Base-by-base conservation (phyloP, 2,888 invertebrate genomes). In the Nowickia ferox region DNA sequence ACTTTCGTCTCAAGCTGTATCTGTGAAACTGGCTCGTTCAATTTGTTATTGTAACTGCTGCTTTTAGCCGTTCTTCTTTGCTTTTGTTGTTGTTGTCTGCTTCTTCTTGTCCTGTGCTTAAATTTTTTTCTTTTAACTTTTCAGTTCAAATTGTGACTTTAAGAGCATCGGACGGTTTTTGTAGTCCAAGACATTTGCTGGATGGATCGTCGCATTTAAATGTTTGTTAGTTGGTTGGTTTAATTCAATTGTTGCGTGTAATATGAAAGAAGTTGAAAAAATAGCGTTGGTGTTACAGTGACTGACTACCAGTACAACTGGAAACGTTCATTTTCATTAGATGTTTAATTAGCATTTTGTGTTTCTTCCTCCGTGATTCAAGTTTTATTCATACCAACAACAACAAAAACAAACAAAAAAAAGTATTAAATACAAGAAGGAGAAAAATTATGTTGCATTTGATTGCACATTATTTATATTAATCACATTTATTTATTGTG, bases 71-170 rank as follows among this genome's bases (percentile, higher is more conserved):
- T 68, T 69, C 30, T 65, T 59, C 65, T 61, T 71, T 71, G 44
- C 15, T n/a, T 30, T 84, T 44, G 66, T 77, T 68, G 38, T 22
- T 72, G 48, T 71, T 63, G 46, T 72, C 81, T 82, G 85, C 83
- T 81, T 78, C 68, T 91, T 90, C 90, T 90, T 91, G 91, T 90
- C 90, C 61, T 82, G 5, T 30, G 30, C 74, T 71, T 78, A 30
- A 30, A 61, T 44, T 55, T 30, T 79, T 71, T 71, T 51, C 38
- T 46, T 66, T 72, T 10, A 83, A 72, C 55, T 80, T 66, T 86
- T 90, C 88, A 91, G 91, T 91, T 90, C 86, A 89, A 89, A 88
- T 89, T 87, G 86, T 89, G 89, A 88, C 89, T 89, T 89, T 84
- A 87, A 81, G 76, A 80, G 80, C 81, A 74, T 77, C 86, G 87